Evolutionary conservation across 2,113 vertebrate species (phyloP), one percentile per base, ranked within the genome.

Genomic region (Rhegmatorhina hoffmannsi): DNA sequence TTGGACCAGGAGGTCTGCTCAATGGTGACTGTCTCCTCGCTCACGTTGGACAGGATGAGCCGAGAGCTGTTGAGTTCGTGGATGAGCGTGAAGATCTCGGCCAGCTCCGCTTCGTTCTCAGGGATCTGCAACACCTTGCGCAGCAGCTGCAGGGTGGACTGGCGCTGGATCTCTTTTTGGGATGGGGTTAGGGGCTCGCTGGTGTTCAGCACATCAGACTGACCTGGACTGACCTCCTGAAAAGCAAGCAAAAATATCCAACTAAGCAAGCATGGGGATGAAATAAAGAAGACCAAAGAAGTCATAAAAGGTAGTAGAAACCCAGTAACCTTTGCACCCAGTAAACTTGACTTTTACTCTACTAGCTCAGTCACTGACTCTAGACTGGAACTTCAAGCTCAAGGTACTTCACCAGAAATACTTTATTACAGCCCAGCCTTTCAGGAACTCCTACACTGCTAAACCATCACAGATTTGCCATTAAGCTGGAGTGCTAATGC

Each of bases 1-100:
- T 98, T 98, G 49, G 99, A 99, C 99, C 99, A 99, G 69, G 99
- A 98, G 38, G 98, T 98, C 55, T 99, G 98, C 76, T 98, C 97
- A 43, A 99, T 98, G 91, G 98, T 98, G 94, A 98, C 98, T 1
- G 97, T 98, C 96, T 98, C 98, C 92, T 98, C 98, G 46, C 97
- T 98, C 64, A 98, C 96, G 75, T 98, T 98, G 95, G 98, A 98
- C 81, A 99, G 95, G 93, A 99, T 97, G 80, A 99, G 98, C 72
- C 98, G 97, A 11, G 99, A 98, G 89, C 98, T 98, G 96, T 99
- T 99, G 90, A 99, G 99, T 85, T 99, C 98, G 4, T 99, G 99
- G 94, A 99, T 99, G 96, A 99, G 98, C 12, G 93, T 87, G 77
- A 99, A 98, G n/a, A 98, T 98, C 75, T 99, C 99, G 4, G 98